Base-by-base conservation (phyloP, 2,888 invertebrate species). In the Hyles lineata region DNA sequence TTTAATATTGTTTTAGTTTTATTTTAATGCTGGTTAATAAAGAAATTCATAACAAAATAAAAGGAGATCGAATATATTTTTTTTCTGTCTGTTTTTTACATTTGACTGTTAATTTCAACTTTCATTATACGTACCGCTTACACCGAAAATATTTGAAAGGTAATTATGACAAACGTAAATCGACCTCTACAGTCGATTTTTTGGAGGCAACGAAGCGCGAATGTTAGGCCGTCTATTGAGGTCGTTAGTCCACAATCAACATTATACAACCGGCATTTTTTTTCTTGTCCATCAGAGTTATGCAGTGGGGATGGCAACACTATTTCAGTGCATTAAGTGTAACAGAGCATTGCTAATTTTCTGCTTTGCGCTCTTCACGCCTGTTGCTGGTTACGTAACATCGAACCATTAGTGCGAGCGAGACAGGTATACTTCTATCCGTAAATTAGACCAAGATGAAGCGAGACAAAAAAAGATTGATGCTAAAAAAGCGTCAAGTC, bases 291-390 rank as follows among this genome's bases (percentile, higher is more conserved):
- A 55, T n/a, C 17, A 55, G 19, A 17, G 55, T 55, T 55, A 55
- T 55, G 35, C 35, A 63, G 63, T 5, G 50, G 17, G 50, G 67
- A 50, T 50, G 50, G 67, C 23, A 67, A 63, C 67, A 67, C 15
- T 43, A 43, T 32, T 62, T 35, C 21, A 21, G 67, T 67, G 67
- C 67, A 67, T 50, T 23, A 67, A 50, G 67, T 50, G 62, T 43
- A 72, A 58, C 63, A 58, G 63, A 67, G 72, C 72, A 63, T 72
- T 67, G 72, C 58, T 35, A 58, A 72, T 72, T 72, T 63, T 72
- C 72, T 72, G 67, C 63, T 63, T 58, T 21, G 63, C 55, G 55
- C 50, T 72, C 72, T 63, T 72, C 72, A 72, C 72, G 67, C 55
- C 63, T 55, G 55, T 72, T 67, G 67, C 63, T 1, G 50, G 50